Conservation (phyloP, 2,797 vertebrate genomes). For the Pteronotus mesoamericanus region DNA sequence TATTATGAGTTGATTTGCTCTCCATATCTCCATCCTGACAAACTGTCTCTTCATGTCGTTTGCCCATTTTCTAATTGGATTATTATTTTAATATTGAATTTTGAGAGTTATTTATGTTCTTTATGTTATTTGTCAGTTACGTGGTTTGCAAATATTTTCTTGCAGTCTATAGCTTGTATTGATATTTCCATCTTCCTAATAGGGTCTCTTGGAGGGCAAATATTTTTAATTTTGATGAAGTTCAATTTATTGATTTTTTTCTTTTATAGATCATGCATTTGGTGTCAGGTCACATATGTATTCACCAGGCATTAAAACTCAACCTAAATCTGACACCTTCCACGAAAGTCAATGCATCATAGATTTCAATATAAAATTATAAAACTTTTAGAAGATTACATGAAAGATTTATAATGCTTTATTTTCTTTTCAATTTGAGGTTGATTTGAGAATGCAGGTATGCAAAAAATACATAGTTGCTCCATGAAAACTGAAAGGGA, state of each 20-base stretch:
- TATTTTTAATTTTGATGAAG: slow-evolving; percentile 13
- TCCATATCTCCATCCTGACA: not conserved
- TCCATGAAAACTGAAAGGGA: not conserved
- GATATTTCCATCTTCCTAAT: not conserved
- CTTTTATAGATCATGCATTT: not conserved
- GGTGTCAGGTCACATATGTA: not conserved
- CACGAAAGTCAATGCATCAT: not conserved
- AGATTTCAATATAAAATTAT: not conserved
- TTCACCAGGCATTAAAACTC: not conserved
- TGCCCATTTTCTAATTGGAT: not conserved
- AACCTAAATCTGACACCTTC: not conserved
- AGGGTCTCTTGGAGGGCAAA: not conserved
- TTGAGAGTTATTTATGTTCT: not conserved
- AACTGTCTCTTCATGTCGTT: not conserved
- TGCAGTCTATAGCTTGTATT: not conserved
- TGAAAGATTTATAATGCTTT: not conserved
- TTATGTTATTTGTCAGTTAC: not conserved
- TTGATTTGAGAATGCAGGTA: not conserved
- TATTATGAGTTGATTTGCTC: not conserved
- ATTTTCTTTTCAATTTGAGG: not conserved
- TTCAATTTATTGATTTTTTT: not conserved
- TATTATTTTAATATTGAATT: not conserved
- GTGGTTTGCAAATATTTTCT: not conserved
- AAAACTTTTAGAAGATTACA: not conserved
- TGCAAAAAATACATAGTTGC: not conserved